phyloP scores from a whole-genome alignment of 1,140 invertebrate species.

The Trachymyrmex cornetzi region DNA sequence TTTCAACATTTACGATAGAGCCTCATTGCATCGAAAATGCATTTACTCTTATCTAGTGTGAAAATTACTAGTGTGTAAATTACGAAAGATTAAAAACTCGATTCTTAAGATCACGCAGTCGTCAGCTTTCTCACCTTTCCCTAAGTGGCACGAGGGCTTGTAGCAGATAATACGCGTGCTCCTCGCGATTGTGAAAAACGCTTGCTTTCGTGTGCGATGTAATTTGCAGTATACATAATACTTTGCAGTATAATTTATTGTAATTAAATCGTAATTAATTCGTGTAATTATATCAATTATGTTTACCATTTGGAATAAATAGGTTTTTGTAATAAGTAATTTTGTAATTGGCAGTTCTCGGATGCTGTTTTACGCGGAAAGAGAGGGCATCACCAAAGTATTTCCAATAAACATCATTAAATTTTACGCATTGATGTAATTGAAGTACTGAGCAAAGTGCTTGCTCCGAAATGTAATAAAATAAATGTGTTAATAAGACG shows the following conservation, averaged over 20 bases:
- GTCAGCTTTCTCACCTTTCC: neutral
- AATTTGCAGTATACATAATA: neutral
- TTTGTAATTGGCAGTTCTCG: too few species aligned
- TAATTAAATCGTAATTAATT: neutral
- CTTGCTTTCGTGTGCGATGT: neutral
- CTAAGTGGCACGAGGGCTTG: neutral
- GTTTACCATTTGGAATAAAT: neutral
- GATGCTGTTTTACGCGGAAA: too few species aligned
- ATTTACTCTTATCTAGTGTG: neutral
- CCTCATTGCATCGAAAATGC: neutral
- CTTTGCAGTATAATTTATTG: neutral
- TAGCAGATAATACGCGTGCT: neutral
- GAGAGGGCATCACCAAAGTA: too few species aligned
- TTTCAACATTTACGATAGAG: neutral
- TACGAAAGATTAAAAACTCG: neutral
- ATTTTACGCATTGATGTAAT: neutral
- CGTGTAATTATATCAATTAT: too few species aligned
- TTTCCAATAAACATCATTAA: neutral
- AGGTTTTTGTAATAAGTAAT: neutral
- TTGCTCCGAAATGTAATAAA: neutral
- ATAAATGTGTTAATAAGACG: too few species aligned
- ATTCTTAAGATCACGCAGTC: neutral
- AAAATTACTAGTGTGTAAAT: too few species aligned
- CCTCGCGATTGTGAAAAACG: neutral
- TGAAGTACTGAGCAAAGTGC: neutral